Base-by-base conservation (phyloP, 2,113 vertebrate species). In the Euleptes europaea region DNA sequence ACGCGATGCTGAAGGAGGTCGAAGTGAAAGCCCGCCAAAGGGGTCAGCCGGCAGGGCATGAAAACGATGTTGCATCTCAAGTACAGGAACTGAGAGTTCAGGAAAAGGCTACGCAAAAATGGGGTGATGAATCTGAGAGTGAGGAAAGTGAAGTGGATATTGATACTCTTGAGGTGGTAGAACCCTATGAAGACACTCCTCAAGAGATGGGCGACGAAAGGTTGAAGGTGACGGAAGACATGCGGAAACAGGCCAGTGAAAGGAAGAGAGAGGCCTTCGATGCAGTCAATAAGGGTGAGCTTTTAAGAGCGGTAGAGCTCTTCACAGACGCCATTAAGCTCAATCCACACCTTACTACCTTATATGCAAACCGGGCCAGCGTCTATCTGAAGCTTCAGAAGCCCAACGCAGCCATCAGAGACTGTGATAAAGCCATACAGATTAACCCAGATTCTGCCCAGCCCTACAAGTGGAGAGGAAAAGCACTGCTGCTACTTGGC, bases 381-480 rank as follows among this genome's bases (percentile, higher is more conserved):
- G 94, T 97, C 69, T 97, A 88, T 78, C 89, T 97, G 86, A 93
- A 92, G 87, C 96, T 98, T 95, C 94, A 96, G 94, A 97, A 97
- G 89, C 96, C 96, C 72, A 95, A 96, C 6, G 96, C 96, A 76
- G 97, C 97, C 71, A 96, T 97, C 73, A 95, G 96, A 89, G 96
- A 97, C 91, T 96, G 96, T 87, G 91, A 97, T 92, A 86, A 94
- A 95, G 97, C 97, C 60, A 97, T 97, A 86, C 93, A 87, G 88
- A 97, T 97, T 77, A 96, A 97, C 89, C 96, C 96, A 31, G 96
- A 97, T 91, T 97, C 97, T 33, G 97, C 97, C 88, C 96, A 97
- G 90, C 95, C 97, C 1, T 97, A 97, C 92, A 97, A 97, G 90
- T 97, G 96, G 96, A 91, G 95, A 89, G 96, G 97, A 4, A 97